These are phyloP conservation scores for Columbina picui DNA, from an alignment of 2,113 vertebrate genomes.

Conservation along the genomic window DNA sequence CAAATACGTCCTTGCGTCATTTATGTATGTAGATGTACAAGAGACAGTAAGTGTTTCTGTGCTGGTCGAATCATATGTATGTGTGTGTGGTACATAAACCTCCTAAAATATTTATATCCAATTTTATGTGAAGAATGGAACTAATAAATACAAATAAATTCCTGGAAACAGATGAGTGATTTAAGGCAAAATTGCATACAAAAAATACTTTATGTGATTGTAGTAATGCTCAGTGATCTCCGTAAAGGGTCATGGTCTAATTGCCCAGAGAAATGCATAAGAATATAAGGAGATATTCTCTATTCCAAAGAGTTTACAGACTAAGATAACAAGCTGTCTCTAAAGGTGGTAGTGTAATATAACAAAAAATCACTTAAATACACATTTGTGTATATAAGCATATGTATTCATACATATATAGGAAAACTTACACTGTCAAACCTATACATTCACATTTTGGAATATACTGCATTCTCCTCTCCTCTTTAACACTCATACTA, in stretches of 20 bases:
- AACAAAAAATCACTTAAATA: neutral
- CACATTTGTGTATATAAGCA: neutral
- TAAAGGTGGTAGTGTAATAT: neutral
- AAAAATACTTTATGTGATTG: neutral
- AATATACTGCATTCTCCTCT: neutral
- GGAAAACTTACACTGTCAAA: neutral
- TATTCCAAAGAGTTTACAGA: neutral
- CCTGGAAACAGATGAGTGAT: neutral
- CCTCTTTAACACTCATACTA: neutral
- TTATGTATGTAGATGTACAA: neutral
- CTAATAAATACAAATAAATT: neutral
- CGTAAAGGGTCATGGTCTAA: neutral
- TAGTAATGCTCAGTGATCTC: neutral
- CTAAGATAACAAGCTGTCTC: neutral
- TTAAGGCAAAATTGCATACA: neutral
- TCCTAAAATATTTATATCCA: neutral
- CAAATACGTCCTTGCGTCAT: neutral
- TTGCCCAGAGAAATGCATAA: constrained; percentile 18
- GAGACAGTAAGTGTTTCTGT: neutral
- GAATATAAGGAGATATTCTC: neutral
- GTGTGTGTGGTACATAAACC: neutral
- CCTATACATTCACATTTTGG: neutral
- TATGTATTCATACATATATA: neutral
- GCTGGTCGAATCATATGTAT: neutral
- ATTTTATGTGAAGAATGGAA: neutral